Evolutionary conservation across 2,888 invertebrate genomes (phyloP), one percentile per base, ranked within the genome.

Genomic region (Drosophila mayaguana): DNA sequence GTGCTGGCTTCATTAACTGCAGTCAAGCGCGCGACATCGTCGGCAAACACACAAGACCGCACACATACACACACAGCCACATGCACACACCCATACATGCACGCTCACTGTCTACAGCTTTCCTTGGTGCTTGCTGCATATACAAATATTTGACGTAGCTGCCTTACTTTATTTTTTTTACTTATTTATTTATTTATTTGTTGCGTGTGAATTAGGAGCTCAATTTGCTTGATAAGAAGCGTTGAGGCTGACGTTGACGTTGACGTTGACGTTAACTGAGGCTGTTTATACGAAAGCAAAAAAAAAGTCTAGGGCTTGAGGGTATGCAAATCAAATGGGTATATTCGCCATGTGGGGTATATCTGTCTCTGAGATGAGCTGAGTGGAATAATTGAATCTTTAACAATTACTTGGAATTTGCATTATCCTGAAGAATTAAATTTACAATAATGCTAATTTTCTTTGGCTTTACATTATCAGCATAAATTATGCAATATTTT

Each of bases 201-300:
- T 75, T 84, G 88, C 88, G 89, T 89, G 84, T 75, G 89, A 87
- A 87, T 87, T 81, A 84, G 88, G 85, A 72, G 88, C 84, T 84
- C 88, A 79, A 84, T 79, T 81, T 71, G 76, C 69, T 81, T 85
- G 84, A 85, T 89, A 84, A 84, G 89, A 81, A 50, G 48, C 53
- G 72, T 67, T 71, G 71, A 62, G 67, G 64, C 34, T 69, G 79
- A 46, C 73, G 63, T 65, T 69, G 22, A 56, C 56, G 42, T 36
- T 36, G 25, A 40, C 40, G 43, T n/a, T 18, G 59, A 28, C 14
- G 45, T n/a, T 18, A 61, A 81, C 60, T 67, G 71, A 62, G 61
- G 50, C 69, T 57, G 77, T 55, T 56, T 25, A 34, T 50, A 59
- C 40, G 43, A 18, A 46, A 54, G 3, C 8, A 2, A 18, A 50